Conservation (phyloP, 2,113 vertebrate species). For the Copsychus sechellarum region DNA sequence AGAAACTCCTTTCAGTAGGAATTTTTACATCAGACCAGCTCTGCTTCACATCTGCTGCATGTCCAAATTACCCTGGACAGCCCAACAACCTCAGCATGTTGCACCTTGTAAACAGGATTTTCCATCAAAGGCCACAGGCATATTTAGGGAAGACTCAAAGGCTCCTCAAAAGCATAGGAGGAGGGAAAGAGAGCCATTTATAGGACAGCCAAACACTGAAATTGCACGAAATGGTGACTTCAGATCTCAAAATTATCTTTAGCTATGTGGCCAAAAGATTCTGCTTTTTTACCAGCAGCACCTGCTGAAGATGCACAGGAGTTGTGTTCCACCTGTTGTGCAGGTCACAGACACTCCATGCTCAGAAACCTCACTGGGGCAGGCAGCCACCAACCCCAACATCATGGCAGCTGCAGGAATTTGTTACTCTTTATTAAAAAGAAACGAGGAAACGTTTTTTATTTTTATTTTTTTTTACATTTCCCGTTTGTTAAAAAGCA, state of each 20-base stretch:
- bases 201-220: neutral
- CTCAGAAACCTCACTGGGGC: neutral
- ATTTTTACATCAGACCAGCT: neutral
- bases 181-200: neutral
- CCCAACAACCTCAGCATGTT: fast-evolving
- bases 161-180: neutral
- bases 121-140: neutral
- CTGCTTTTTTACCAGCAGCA: neutral
- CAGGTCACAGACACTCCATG: neutral
- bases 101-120: neutral
- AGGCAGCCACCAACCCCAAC: neutral
- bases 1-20: neutral
- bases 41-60: neutral
- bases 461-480: neutral
- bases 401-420: neutral
- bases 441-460: neutral
- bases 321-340: neutral
- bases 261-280: neutral
- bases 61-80: neutral
- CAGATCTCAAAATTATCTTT: neutral
- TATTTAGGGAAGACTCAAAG: neutral
- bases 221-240: neutral
- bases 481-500: neutral
- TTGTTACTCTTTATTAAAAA: neutral
- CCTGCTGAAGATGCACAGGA: neutral